These are phyloP conservation scores for Cacatua alba DNA, from an alignment of 2,113 vertebrate genomes.

Conservation along the genomic window DNA sequence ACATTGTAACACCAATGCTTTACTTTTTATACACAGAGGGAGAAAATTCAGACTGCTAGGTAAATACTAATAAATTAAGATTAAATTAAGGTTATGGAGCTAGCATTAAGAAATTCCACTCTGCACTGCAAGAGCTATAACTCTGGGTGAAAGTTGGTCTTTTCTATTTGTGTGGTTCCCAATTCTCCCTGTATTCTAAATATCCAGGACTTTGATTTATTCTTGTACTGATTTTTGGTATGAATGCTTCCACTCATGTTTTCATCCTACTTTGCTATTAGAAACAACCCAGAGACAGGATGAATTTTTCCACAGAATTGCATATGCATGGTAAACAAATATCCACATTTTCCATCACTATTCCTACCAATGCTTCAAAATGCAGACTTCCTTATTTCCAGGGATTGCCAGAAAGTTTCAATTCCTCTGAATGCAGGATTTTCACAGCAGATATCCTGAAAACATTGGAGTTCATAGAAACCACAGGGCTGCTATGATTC, in stretches of 20 bases:
- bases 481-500: constrained; percentile 6
- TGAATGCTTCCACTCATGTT: neutral
- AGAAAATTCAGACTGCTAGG: neutral
- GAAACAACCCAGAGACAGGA: neutral
- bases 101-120: neutral
- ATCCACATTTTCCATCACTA: neutral
- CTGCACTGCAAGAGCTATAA: neutral
- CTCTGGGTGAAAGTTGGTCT: neutral
- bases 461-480: constrained; percentile 44
- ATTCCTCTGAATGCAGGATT: neutral
- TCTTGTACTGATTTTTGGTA: neutral
- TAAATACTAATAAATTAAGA: neutral
- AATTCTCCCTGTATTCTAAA: neutral
- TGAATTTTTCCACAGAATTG: neutral
- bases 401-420: neutral
- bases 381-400: constrained; percentile 16
- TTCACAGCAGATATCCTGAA: constrained; percentile 22
- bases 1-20: neutral
- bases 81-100: neutral
- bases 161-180: neutral
- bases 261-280: neutral
- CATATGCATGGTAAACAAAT: neutral
- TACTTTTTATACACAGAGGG: neutral
- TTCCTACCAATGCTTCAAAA: constrained; percentile 32
- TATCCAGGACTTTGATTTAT: neutral